phyloP scores from a whole-genome alignment of 2,797 vertebrate species.

The Bradypodion pumilum region DNA sequence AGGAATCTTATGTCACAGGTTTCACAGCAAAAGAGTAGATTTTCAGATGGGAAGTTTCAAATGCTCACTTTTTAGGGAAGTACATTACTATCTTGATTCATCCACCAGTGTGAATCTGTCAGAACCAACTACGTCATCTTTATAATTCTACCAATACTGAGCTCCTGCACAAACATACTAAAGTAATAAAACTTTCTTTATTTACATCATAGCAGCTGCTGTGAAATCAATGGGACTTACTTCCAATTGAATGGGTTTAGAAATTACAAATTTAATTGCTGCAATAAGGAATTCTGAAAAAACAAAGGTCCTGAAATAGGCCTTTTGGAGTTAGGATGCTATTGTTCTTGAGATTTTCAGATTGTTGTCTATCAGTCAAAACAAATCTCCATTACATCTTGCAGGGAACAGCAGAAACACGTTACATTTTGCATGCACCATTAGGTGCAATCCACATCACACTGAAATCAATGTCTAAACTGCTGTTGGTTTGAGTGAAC shows the following conservation, averaged over 20 bases:
- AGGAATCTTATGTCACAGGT: not conserved
- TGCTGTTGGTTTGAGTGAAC: conserved; percentile 23
- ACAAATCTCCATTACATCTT: conserved; percentile 20
- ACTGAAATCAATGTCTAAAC: conserved; percentile 25
- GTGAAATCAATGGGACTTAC: conserved; percentile 23
- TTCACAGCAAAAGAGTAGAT: not conserved
- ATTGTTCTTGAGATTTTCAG: not conserved
- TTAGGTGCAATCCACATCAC: not conserved
- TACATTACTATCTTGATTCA: not conserved
- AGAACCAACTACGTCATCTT: not conserved
- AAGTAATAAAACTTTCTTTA: not conserved
- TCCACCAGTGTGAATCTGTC: not conserved
- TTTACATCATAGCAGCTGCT: not conserved
- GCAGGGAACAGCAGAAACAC: conserved; percentile 6
- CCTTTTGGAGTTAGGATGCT: not conserved
- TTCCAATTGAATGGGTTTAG: conserved; percentile 3
- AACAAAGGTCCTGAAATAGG: not conserved
- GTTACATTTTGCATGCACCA: conserved; percentile 23
- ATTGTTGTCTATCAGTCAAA: conserved; percentile 14
- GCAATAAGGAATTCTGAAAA: not conserved
- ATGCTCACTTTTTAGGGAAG: not conserved
- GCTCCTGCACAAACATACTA: not conserved
- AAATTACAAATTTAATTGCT: not conserved
- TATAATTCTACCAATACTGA: not conserved
- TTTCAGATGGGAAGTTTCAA: conserved; percentile 9